Base-by-base conservation (phyloP, 2,113 vertebrate genomes). In the Anser brachyrhynchus region DNA sequence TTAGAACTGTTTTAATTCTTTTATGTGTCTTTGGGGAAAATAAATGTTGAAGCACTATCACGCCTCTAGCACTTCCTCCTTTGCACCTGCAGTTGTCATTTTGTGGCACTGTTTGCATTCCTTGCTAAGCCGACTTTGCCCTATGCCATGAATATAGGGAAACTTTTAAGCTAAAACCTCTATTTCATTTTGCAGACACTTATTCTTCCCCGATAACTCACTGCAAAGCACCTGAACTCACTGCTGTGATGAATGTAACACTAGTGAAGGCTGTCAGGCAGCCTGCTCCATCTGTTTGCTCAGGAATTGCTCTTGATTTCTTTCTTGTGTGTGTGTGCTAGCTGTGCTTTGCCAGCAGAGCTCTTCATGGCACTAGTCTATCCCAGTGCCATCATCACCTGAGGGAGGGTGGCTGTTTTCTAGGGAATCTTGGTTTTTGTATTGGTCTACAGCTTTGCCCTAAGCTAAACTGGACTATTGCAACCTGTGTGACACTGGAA, bases 31-130 rank as follows among this genome's bases (percentile, higher is more conserved):
- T 76, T 69, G 57, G 13, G 62, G 44, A 87, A 89, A 97, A 97
- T 96, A 97, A 97, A 96, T 4, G 69, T 78, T 82, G 87, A 92
- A 95, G 86, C 84, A 93, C 59, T 91, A 79, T 81, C 14, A 41
- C 0, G 46, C 66, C 66, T 94, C 57, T 88, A 78, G 83, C n/a
- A 44, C 84, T 88, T 89, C 81, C 70, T 93, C 66, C 80, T 83
- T 94, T 90, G 77, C 83, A 94, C 91, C 86, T 96, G 93, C 84
- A 88, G 23, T 43, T 94, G 61, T 82, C 84, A 11, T 77, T 87
- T 55, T 4, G 9, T 77, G 67, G 71, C 58, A 22, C 26, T 57
- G 57, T 55, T 58, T 69, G 84, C 73, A 59, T 72, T 91, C 39
- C 43, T 26, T 55, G 80, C 69, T 74, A 49, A 87, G 46, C 65